Base-by-base conservation (phyloP, 2,113 vertebrate genomes). In the Hucho hucho region DNA sequence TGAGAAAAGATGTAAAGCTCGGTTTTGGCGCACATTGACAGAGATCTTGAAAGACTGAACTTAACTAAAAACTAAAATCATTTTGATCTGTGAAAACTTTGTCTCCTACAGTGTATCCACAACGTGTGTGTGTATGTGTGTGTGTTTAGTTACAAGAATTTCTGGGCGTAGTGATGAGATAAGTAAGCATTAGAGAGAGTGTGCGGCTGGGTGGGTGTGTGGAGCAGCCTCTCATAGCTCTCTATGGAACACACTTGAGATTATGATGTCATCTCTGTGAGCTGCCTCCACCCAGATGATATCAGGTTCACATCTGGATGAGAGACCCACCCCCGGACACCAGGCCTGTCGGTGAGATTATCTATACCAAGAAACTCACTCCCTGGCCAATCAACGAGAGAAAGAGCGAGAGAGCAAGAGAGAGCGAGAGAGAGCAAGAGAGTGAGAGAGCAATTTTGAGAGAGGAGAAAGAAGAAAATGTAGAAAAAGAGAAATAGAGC, bases 311-410 rank as follows among this genome's bases (percentile, higher is more conserved):
- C 61, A 74, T 66, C 73, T 66, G 61, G 64, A 64, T 47, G 22
- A 14, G 64, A 28, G 24, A 65, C 64, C 64, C 25, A 18, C 93
- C 91, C 65, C 92, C 92, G 0, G 94, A 95, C 49, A 9, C 37
- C 37, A 11, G 37, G 2, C 37, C 92, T 77, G 96, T 96, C 4
- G 96, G 96, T n/a, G 89, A 90, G 84, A 98, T 96, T 0, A 96
- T 96, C 72, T 95, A 96, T 28, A 92, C 68, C 46, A 86, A 84
- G 49, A 73, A 96, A 96, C 73, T 98, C 97, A 93, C 93, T 61
- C 58, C 58, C 58, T 9, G 58, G 53, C n/a, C 58, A 61, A 6
- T 59, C 20, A 7, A 49, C 0, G 32, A 32, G 32, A 20, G 1
- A 24, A 0, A 20, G 32, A 64, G 4, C 28, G 12, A 69, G 4